Evolutionary conservation across 2,888 invertebrate species (phyloP), one percentile per base, ranked within the genome.

Genomic region (Caenorhabditis sp.): DNA sequence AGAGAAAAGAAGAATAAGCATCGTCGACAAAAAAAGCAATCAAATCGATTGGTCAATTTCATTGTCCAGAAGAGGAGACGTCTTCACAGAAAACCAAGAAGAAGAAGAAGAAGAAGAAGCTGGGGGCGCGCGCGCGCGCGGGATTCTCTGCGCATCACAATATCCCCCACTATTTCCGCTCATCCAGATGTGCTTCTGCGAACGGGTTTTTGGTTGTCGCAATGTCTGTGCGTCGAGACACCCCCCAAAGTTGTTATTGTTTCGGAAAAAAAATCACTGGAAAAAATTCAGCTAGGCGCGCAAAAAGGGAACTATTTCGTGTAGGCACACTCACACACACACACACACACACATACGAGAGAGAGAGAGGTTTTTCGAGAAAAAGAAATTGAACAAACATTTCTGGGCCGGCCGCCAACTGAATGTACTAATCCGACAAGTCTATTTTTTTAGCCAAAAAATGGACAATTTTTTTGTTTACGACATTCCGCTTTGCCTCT

Each of bases 31-130:
- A 60, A 36, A 17, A 58, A 43, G 59, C 36, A 36, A 58, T 43
- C 23, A 43, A 58, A 58, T 10, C 53, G 54, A 62, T 62, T 54
- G 53, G 36, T 27, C 24, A 57, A 61, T 23, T 51, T 27, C 36
- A 26, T 19, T 37, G 37, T 31, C 36, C 37, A 50, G 58, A 17
- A n/a, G 43, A 8, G 3, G 51, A 58, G 65, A 59, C 51, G 51
- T 19, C 53, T 24, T 59, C 53, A 36, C 14, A 12, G 10, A 14
- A 23, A 36, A 54, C 31, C 19, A 62, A 55, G 54, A 24, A 55
- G 23, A 27, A 49, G 24, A 49, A 50, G 31, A 23, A 19, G 51
- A 62, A 58, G 36, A 26, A 36, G 31, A 49, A 63, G 36, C 1
- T 43, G 50, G 24, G 10, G 19, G 24, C 36, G 31, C 14, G 49